phyloP scores from a whole-genome alignment of 2,888 invertebrate genomes.

The Andrena dorsata region DNA sequence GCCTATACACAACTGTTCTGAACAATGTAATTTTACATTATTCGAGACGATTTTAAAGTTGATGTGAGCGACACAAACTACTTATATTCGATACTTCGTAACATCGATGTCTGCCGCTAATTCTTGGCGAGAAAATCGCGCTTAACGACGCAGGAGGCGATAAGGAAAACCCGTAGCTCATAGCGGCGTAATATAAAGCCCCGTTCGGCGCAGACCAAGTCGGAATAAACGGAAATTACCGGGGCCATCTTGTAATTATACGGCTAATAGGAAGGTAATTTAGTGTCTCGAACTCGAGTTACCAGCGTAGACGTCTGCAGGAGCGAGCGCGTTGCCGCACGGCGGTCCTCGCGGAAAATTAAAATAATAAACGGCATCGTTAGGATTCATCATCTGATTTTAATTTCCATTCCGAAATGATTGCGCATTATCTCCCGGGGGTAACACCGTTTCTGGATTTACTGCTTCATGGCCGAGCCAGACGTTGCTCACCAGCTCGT shows the following conservation, averaged over 20 bases:
- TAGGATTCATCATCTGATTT: conserved; percentile 86
- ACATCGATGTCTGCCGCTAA: background rate
- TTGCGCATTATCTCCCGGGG: conserved; percentile 84
- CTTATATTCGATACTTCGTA: background rate
- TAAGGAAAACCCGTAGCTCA: conserved; percentile 55
- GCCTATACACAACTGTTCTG: too few species aligned
- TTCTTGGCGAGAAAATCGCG: conserved; percentile 30
- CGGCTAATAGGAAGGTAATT: conserved; percentile 85
- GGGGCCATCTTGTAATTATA: conserved; percentile 85
- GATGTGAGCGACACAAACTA: background rate
- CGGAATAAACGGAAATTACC: conserved; percentile 85
- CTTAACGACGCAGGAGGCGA: conserved; percentile 42
- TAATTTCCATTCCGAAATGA: conserved; percentile 85
- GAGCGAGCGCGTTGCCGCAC: conserved; percentile 63
- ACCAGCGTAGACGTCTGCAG: conserved; percentile 73
- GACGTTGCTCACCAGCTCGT: conserved; percentile 65
- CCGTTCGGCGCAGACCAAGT: conserved; percentile 80
- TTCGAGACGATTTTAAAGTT: too few species aligned
- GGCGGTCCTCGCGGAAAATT: conserved; percentile 83
- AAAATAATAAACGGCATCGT: conserved; percentile 86
- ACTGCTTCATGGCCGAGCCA: conserved; percentile 78
- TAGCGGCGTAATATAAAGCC: conserved; percentile 72
- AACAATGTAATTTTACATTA: too few species aligned
- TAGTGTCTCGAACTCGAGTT: conserved; percentile 85
- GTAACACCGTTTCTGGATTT: conserved; percentile 83